Evolutionary conservation across 2,888 invertebrate species (phyloP), one percentile per base, ranked within the genome.

Genomic region (Mimachlamys varia): DNA sequence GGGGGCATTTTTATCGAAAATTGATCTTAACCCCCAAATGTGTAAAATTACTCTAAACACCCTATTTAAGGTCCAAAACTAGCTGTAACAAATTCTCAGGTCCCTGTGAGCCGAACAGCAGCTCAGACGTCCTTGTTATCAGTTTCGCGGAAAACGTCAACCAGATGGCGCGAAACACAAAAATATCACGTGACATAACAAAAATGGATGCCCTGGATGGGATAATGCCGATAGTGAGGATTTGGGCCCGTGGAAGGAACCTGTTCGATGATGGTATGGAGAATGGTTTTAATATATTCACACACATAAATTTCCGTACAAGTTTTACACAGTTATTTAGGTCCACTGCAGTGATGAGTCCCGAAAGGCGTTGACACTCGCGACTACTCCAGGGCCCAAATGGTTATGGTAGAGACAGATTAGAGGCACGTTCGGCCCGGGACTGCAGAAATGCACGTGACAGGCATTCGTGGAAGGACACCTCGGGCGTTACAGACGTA

Each of bases 111-210:
- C 44, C 44, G 44, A 44, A 44, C 44, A 44, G 44, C n/a, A n/a
- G 44, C 44, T 44, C 44, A 44, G 7, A 44, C 53, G 1, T 12
- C 12, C 53, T 7, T 22, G 15, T 22, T 58, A 19, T 22, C n/a
- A 19, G 3, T 19, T 58, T 58, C 58, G 58, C 58, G 58, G 58
- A 58, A 58, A 58, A 58, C 58, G 58, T 58, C 58, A 58, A 58
- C 58, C n/a, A 58, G 58, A 58, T 58, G 58, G 58, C 58, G 58
- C 58, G 58, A 58, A 58, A 58, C 19, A 58, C 58, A 19, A 58
- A 58, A 58, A 58, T 58, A 58, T 58, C 58, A 58, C 58, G 58
- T 58, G 58, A 58, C 58, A 19, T 58, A 2, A 19, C 19, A 58
- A 58, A 58, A 58, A 58, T 58, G 58, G 58, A 58, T 58, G 58